These are phyloP conservation scores for Mirounga angustirostris DNA, from an alignment of 2,113 vertebrate species.

Conservation along the genomic window DNA sequence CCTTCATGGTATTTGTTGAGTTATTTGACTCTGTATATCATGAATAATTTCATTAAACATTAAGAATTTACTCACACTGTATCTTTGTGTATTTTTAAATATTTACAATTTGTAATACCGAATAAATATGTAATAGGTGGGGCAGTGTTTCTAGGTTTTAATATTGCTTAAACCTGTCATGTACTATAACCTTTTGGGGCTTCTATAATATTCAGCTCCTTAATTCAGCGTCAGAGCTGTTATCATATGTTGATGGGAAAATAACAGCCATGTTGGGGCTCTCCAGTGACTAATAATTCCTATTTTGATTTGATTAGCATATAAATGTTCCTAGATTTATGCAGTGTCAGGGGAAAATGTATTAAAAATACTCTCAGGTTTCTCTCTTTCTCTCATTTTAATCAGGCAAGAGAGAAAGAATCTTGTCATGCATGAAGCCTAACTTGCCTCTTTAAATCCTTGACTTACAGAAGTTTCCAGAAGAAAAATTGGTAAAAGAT, in stretches of 20 bases:
- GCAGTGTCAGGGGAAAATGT: slow-evolving; percentile 84
- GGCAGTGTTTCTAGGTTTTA: slow-evolving; percentile 85
- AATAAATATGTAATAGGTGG: slow-evolving; percentile 89
- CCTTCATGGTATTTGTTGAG: slow-evolving; percentile 91
- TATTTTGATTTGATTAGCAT: slow-evolving; percentile 90
- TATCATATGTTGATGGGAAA: slow-evolving; percentile 88
- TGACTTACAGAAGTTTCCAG: neutral
- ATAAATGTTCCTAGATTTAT: slow-evolving; percentile 87
- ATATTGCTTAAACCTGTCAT: slow-evolving; percentile 87
- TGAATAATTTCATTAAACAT: slow-evolving; percentile 91
- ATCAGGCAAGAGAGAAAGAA: slow-evolving; percentile 75
- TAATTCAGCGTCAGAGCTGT: slow-evolving; percentile 84
- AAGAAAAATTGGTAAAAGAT: neutral
- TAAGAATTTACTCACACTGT: slow-evolving; percentile 87
- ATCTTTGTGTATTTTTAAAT: slow-evolving; percentile 86
- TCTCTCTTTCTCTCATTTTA: slow-evolving; percentile 83
- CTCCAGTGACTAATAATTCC: slow-evolving; percentile 88
- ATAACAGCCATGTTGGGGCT: slow-evolving; percentile 88
- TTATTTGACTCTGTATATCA: slow-evolving; percentile 87
- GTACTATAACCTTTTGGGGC: slow-evolving; percentile 88
- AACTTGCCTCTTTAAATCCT: slow-evolving; percentile 69
- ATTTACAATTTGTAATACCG: slow-evolving; percentile 89
- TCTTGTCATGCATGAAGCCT: slow-evolving; percentile 78
- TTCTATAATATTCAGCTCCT: slow-evolving; percentile 87
- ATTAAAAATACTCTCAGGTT: slow-evolving; percentile 87